These are phyloP conservation scores for Euleptes europaea DNA, from an alignment of 2,113 vertebrate species.

Conservation along the genomic window DNA sequence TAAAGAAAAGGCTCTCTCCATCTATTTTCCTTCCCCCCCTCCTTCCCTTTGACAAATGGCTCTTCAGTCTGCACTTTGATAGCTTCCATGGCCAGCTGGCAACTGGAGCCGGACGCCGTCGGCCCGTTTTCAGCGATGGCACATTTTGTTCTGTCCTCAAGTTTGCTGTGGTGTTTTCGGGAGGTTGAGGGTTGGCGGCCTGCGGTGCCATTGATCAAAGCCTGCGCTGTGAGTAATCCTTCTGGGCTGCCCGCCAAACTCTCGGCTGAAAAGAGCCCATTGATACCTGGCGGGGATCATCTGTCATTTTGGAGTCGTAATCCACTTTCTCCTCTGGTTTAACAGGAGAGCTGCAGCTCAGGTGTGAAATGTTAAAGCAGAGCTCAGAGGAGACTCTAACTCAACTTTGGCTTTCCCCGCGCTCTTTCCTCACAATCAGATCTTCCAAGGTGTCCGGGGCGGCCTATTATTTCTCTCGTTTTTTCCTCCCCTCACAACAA, in stretches of 20 bases:
- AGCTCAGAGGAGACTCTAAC: neutral
- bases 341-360: neutral
- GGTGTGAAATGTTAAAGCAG: constrained; percentile 4
- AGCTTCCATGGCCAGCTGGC: neutral
- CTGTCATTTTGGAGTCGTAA: constrained; percentile 1
- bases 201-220: constrained; percentile 9
- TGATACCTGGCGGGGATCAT: constrained; percentile 13
- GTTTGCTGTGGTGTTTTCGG: neutral
- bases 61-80: neutral
- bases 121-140: neutral
- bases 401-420: neutral
- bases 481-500: too few relatives aligned
- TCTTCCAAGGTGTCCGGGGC: too few relatives aligned
- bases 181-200: neutral
- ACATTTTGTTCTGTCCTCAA: neutral
- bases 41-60: neutral
- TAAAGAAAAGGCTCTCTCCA: neutral
- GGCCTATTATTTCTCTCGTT: too few relatives aligned
- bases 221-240: neutral
- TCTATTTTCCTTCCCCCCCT: neutral
- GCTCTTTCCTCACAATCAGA: too few relatives aligned
- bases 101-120: neutral
- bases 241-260: neutral
- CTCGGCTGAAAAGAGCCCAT: neutral
- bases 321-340: neutral